Evolutionary conservation across 1,140 invertebrate genomes (phyloP).

Genomic region (Cheumatopsyche charites): DNA sequence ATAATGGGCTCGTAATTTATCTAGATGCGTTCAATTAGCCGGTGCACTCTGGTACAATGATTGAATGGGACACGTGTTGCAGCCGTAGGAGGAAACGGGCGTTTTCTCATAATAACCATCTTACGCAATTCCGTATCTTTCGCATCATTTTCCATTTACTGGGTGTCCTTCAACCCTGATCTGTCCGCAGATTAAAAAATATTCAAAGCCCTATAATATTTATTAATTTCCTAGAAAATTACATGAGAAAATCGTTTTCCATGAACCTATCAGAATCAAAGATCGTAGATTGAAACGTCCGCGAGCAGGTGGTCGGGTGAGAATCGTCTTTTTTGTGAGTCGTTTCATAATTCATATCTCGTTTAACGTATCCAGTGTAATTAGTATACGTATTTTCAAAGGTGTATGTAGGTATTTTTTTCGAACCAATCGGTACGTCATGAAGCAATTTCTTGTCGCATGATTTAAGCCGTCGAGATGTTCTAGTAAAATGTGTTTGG

Average conservation of each 20-base stretch:
- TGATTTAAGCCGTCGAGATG: not conserved
- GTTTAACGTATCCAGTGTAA: slow-evolving; percentile 2
- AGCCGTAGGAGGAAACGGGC: not conserved
- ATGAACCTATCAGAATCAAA: no score
- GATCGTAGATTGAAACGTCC: slow-evolving; percentile 4
- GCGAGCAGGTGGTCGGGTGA: not conserved
- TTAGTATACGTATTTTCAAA: slow-evolving; percentile 1
- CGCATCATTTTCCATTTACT: no score
- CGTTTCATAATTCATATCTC: slow-evolving; percentile 7
- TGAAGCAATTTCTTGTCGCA: slow-evolving; percentile 21
- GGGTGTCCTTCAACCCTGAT: slow-evolving; percentile 1
- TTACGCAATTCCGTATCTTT: slow-evolving; percentile 1
- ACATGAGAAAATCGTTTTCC: not conserved
- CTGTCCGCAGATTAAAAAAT: no score
- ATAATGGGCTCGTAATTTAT: no score
- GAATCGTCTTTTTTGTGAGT: slow-evolving; percentile 1
- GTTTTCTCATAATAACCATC: not conserved
- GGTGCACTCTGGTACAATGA: no score
- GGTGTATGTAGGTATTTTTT: not conserved
- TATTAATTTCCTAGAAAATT: not conserved
- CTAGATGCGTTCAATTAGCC: no score
- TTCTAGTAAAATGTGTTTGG: not conserved
- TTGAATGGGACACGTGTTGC: no score
- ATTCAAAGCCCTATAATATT: no score
- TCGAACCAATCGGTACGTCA: not conserved